Conservation (phyloP, 2,797 vertebrate species). For the Tympanoctomys barrerae region DNA sequence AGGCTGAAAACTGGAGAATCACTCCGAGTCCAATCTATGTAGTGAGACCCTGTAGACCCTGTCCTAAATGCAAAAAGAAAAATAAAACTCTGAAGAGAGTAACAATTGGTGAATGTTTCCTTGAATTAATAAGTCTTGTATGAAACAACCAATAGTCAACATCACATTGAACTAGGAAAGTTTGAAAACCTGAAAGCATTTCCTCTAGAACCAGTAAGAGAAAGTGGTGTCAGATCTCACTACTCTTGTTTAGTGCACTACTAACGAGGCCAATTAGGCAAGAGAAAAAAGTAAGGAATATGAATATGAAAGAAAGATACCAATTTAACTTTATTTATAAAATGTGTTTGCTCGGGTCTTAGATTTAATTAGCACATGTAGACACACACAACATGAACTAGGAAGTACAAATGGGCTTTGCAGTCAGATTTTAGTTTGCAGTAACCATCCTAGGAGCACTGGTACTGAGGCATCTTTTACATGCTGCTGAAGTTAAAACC, state of each 20-base stretch:
- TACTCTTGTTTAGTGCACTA: no score
- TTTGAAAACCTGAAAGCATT: no score
- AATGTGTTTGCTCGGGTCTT: background rate
- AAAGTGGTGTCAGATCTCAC: no score
- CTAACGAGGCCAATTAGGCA: no score
- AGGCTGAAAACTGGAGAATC: no score
- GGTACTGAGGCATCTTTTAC: slow-evolving; percentile 20
- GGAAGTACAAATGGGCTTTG: background rate
- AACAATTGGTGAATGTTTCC: background rate
- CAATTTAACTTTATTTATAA: background rate
- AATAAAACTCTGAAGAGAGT: background rate
- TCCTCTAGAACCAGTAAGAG: no score
- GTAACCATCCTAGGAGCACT: background rate
- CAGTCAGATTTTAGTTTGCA: slow-evolving; percentile 60
- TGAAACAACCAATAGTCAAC: background rate
- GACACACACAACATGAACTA: background rate
- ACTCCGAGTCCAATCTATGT: no score
- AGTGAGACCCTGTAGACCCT: no score
- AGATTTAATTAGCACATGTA: background rate
- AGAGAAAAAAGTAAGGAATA: no score
- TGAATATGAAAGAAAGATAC: background rate
- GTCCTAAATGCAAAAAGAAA: no score
- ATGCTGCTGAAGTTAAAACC: slow-evolving; percentile 57
- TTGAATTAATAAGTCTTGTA: background rate
- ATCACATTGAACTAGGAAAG: background rate